Percentiles rank a stretch among this genome's conserved stretches.
phyloP scores from a whole-genome alignment of 1,140 invertebrate species.

The Euura saliciscinereae region DNA sequence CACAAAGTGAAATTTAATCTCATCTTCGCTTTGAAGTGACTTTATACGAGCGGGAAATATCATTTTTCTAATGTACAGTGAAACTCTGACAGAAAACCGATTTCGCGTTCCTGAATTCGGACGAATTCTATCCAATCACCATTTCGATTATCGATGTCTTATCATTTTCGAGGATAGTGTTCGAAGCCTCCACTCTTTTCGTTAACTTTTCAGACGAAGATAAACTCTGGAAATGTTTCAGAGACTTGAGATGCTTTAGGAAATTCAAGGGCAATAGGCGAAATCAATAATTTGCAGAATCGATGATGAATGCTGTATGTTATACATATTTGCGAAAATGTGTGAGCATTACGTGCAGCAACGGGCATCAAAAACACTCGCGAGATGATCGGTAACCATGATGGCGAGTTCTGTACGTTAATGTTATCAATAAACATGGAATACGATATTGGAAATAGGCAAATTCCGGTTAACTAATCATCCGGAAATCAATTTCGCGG shows the following conservation, averaged over 20 bases:
- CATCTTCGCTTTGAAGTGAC: neutral
- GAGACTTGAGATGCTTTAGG: too few species aligned
- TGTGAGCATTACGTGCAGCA: too few species aligned
- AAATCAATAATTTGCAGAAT: too few species aligned
- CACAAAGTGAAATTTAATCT: neutral
- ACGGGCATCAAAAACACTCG: too few species aligned
- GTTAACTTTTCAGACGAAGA: neutral
- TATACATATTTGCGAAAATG: too few species aligned
- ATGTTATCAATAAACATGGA: neutral
- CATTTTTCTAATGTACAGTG: neutral
- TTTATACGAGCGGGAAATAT: neutral
- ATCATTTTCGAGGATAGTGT: too few species aligned
- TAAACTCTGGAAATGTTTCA: neutral
- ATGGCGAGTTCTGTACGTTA: too few species aligned
- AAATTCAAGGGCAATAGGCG: too few species aligned
- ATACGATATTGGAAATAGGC: neutral
- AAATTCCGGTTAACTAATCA: neutral
- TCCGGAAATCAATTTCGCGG: constrained; percentile 1
- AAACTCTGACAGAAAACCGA: neutral
- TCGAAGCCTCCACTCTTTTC: too few species aligned
- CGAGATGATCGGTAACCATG: too few species aligned
- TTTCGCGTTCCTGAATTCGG: neutral
- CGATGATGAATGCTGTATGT: too few species aligned
- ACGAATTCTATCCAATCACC: neutral
- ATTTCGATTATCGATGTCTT: neutral